Base-by-base conservation (phyloP, 2,888 invertebrate species). In the Brachyptera risi region DNA sequence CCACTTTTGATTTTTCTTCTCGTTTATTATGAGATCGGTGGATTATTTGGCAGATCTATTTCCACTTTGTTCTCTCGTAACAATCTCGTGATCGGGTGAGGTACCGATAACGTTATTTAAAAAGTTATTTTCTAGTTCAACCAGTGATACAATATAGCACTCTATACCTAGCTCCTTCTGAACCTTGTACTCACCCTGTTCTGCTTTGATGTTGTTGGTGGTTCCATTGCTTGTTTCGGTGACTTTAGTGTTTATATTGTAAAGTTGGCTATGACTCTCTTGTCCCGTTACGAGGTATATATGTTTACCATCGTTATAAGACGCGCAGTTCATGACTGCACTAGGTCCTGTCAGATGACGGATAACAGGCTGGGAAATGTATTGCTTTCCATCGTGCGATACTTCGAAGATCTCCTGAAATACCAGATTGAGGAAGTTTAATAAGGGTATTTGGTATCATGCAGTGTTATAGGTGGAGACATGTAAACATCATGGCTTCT, bases 391-490 rank as follows among this genome's bases (percentile, higher is more conserved):
- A 77, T 93, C 88, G 73, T 92, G 89, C 60, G 87, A 89, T 58
- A 96, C 76, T 76, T 96, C 95, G 77, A 90, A 96, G 71, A 96
- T 90, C 83, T 96, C 94, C 95, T 95, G 72, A 60, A 82, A 76
- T n/a, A n/a, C n/a, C n/a, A n/a, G n/a, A n/a, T n/a, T n/a, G n/a
- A n/a, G n/a, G n/a, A n/a, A n/a, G n/a, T n/a, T n/a, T n/a, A n/a
- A n/a, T n/a, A n/a, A n/a, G n/a, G n/a, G n/a, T n/a, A n/a, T n/a
- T n/a, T n/a, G n/a, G n/a, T n/a, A n/a, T n/a, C n/a, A n/a, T n/a
- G n/a, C n/a, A n/a, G n/a, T n/a, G n/a, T n/a, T n/a, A n/a, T n/a
- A n/a, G n/a, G n/a, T n/a, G n/a, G n/a, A n/a, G n/a, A n/a, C n/a
- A n/a, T n/a, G n/a, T n/a, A n/a, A n/a, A n/a, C n/a, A n/a, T n/a